Evolutionary conservation across 37 sponge, comb jelly and placozoan genomes (phyloP), one percentile per base, ranked within the genome.

Genomic region (Chondrosia reniformis): DNA sequence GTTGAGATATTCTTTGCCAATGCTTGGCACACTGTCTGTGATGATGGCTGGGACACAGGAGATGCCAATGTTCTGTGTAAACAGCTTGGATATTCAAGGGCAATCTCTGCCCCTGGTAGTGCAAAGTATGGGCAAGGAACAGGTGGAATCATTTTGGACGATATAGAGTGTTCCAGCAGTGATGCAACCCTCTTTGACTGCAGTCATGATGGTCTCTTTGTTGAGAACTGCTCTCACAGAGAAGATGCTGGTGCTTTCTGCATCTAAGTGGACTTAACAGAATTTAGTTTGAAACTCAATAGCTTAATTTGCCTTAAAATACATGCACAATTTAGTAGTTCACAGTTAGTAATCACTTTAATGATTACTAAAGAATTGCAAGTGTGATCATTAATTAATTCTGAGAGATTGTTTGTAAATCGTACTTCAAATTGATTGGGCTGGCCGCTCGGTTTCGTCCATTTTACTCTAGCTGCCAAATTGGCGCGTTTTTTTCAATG

Each of bases 61-160:
- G 78, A 77, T 77, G 78, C 78, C 33, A 77, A 45, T 3, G 78
- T 77, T 22, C 33, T 55, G 10, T 77, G 78, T 36, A 25, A 56
- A 7, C 33, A 24, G 4, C 32, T 77, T 32, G 59, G 78, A 59
- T 77, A 77, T 58, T 17, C 45, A 42, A 45, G 33, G 28, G 78
- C 78, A 28, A 44, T 12, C 10, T 32, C 13, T 6, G 36, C 39
- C 19, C 37, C 15, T 5, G 9, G 39, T 8, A 32, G 4, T 12
- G 78, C 78, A 37, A 24, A 52, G 3, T 77, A 31, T 77, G 61
- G 61, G n/a, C 61, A 59, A 59, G 61, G 61, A 5, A 6, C 9
- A 13, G 9, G 9, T 19, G 22, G 61, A 13, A 6, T 13, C 22
- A 59, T 59, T 13, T 59, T 59, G n/a, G 61, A 59, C 22, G n/a